Evolutionary conservation across 1,140 invertebrate genomes (phyloP).

Genomic region (Linepithema humile): DNA sequence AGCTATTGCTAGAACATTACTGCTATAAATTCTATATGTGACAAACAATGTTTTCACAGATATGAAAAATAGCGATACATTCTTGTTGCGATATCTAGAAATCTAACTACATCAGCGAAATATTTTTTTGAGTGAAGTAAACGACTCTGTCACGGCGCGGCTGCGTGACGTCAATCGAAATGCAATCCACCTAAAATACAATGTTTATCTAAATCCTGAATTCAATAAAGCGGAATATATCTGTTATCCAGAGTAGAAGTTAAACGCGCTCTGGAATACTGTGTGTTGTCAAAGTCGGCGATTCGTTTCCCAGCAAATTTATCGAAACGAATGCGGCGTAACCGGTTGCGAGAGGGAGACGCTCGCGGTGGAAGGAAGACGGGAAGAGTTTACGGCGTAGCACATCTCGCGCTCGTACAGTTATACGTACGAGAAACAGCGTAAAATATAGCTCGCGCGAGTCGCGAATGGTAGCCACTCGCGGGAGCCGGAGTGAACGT

Average conservation of each 20-base stretch:
- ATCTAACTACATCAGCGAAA: no score
- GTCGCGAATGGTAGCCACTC: background rate
- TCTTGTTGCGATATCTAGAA: no score
- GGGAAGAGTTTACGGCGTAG: background rate
- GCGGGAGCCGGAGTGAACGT: slow-evolving; percentile 14
- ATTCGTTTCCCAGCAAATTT: slow-evolving; percentile 59
- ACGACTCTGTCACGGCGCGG: no score
- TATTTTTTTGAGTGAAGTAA: no score
- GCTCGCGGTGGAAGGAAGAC: background rate
- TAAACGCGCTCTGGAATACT: slow-evolving; percentile 13
- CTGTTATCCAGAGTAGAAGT: slow-evolving; percentile 54
- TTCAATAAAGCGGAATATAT: slow-evolving; percentile 26
- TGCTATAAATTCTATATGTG: no score
- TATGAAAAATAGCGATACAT: no score
- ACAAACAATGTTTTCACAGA: no score
- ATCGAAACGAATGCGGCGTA: slow-evolving; percentile 61
- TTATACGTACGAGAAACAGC: slow-evolving; percentile 29
- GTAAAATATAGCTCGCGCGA: slow-evolving; percentile 45
- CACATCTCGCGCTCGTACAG: background rate
- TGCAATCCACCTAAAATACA: no score
- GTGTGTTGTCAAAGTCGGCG: slow-evolving; percentile 38
- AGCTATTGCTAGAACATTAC: no score
- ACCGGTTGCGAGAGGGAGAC: slow-evolving; percentile 45
- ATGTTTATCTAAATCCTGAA: background rate
- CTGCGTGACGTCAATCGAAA: no score